Base-by-base conservation (phyloP, 2,797 vertebrate species). In the Galago senegalensis region DNA sequence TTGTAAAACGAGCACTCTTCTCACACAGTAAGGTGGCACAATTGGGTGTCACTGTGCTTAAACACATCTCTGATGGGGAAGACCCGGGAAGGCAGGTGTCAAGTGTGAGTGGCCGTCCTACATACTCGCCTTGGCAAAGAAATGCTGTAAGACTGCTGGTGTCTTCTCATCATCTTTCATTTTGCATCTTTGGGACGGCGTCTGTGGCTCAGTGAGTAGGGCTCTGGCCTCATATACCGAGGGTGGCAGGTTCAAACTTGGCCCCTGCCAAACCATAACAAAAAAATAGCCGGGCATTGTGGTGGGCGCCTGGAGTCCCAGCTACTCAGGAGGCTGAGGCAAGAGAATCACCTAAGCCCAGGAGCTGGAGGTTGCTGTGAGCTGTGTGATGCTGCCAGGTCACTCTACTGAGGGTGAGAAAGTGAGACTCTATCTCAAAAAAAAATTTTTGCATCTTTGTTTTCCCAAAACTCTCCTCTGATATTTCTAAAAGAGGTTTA, bases 401-500 rank as follows among this genome's bases (percentile, higher is more conserved):
- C 40, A 43, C 40, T 43, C 40, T 43, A 43, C 40, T 43, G 40
- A 43, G 40, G 40, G 40, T 7, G 40, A 43, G 40, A 43, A 43
- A 43, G 40, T 43, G 40, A 43, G 40, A 43, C 40, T 43, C 40
- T 43, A 43, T 43, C 40, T 43, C 40, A 43, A 43, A 43, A 43
- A 43, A 43, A 43, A 43, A 6, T 7, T 43, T 43, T 61, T 31
- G 17, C 12, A 2, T 93, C 29, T 85, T 87, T 60, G 5, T 76
- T 92, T 92, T 10, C 46, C 25, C 9, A 83, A 75, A 94, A 67
- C 21, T 61, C 72, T 43, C 40, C 46, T 56, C 0, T 84, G 60
- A 12, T 90, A 65, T 87, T 87, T 75, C 58, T 69, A 37, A 91
- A 90, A 43, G n/a, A 53, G 18, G 14, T 87, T 86, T 40, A 89